These are phyloP conservation scores for Hycleus phaleratus DNA, from an alignment of 1,140 invertebrate genomes.

Conservation along the genomic window DNA sequence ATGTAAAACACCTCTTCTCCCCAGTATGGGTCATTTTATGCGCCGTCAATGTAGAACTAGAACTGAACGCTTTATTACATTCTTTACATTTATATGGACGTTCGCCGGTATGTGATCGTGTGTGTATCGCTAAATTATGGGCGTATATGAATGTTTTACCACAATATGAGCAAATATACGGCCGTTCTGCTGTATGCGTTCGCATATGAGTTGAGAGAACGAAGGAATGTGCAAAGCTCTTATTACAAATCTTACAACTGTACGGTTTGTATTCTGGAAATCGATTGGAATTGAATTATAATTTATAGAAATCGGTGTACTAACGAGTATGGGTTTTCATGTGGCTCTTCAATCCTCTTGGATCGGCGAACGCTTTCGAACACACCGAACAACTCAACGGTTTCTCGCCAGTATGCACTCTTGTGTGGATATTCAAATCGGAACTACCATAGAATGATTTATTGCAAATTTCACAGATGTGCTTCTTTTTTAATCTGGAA, in stretches of 20 bases:
- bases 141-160: conserved; percentile 59
- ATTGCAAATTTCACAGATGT: conserved; percentile 1
- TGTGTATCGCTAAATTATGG: conserved; percentile 75
- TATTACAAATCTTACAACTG: conserved; percentile 48
- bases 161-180: conserved; percentile 53
- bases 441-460: conserved; percentile 2
- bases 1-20: conserved; percentile 17
- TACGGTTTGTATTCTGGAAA: conserved; percentile 43
- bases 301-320: no score
- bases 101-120: conserved; percentile 61
- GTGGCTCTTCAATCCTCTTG: conserved; percentile 25
- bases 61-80: conserved; percentile 49
- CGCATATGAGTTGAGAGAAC: conserved; percentile 53
- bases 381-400: conserved; percentile 24
- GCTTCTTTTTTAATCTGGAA: conserved; percentile 1
- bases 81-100: conserved; percentile 53
- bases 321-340: conserved; percentile 19
- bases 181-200: conserved; percentile 59
- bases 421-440: conserved; percentile 19
- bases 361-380: conserved; percentile 26
- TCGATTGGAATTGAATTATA: no score
- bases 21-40: conserved; percentile 74
- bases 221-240: conserved; percentile 51
- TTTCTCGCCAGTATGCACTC: conserved; percentile 30
- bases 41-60: conserved; percentile 70